Evolutionary conservation across 2,113 vertebrate genomes (phyloP).

Genomic region (Chloropsis cyanopogon): DNA sequence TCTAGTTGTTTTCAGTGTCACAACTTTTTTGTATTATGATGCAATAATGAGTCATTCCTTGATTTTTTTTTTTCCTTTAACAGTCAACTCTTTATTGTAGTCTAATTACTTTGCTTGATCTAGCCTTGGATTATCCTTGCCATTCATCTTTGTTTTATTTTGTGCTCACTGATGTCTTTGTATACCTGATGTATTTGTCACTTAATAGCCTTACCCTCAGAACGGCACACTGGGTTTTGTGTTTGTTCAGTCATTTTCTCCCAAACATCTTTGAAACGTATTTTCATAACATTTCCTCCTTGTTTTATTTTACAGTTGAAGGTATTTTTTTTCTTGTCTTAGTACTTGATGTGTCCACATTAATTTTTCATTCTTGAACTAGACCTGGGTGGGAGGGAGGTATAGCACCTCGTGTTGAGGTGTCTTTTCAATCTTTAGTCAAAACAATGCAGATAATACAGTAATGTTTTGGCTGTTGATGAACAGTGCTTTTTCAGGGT

Average conservation of each 20-base stretch:
- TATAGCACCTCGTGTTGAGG: rapidly evolving
- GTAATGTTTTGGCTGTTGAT: not conserved
- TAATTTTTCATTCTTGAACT: not conserved
- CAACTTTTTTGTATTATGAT: not conserved
- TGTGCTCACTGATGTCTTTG: not conserved
- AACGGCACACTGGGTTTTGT: not conserved
- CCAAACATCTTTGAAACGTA: not conserved
- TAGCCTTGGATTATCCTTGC: not conserved
- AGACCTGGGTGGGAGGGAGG: not conserved
- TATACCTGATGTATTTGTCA: not conserved
- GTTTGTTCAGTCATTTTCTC: not conserved
- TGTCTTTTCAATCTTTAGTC: not conserved
- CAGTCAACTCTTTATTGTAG: not conserved
- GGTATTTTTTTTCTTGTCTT: not conserved
- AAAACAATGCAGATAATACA: not conserved
- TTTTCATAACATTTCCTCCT: not conserved
- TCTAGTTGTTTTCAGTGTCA: not conserved
- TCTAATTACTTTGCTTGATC: not conserved
- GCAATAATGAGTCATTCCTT: not conserved
- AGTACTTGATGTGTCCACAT: not conserved
- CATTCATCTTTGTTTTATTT: not conserved
- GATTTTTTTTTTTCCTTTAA: not conserved
- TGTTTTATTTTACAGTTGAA: not conserved
- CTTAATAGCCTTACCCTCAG: not conserved
- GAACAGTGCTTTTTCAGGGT: not conserved